Percentiles rank a stretch among this genome's conserved stretches.
Evolutionary conservation across 2,797 vertebrate species (phyloP).

Genomic region (Sebastes cheni): DNA sequence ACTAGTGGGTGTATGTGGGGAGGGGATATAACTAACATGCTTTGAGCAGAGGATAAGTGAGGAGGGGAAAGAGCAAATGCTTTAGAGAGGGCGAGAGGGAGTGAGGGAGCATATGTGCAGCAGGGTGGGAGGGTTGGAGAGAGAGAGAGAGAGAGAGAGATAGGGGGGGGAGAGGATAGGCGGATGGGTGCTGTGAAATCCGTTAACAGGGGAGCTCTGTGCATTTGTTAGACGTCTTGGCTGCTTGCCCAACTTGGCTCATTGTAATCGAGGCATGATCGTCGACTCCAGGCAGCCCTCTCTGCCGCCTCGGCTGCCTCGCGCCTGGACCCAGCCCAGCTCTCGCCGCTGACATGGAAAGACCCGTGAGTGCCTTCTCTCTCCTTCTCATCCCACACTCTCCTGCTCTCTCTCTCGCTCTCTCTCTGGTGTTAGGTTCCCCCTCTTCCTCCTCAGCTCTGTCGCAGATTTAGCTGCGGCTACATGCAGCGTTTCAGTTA

Average conservation of each 20-base stretch:
- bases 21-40: constrained; percentile 36
- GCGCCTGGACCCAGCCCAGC: constrained; percentile 87
- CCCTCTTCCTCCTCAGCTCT: constrained; percentile 47
- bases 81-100: constrained; percentile 61
- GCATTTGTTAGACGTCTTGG: constrained; percentile 87
- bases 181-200: constrained; percentile 78
- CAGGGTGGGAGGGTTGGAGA: constrained; percentile 58
- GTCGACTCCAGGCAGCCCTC: constrained; percentile 88
- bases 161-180: constrained; percentile 55
- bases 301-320: constrained; percentile 86
- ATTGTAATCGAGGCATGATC: constrained; percentile 99
- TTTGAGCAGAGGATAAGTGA: constrained; percentile 57
- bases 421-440: constrained; percentile 54
- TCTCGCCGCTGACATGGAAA: constrained; percentile 87
- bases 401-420: constrained; percentile 16
- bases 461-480: constrained; percentile 71
- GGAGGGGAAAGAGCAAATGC: constrained; percentile 76
- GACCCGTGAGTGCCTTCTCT: constrained; percentile 91
- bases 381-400: constrained; percentile 35
- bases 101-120: constrained; percentile 62
- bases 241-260: constrained; percentile 90
- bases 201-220: constrained; percentile 81
- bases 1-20: neutral
- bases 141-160: constrained; percentile 35
- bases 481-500: constrained; percentile 56